These are phyloP conservation scores for Leptosomus discolor DNA, from an alignment of 2,113 vertebrate species.

Conservation along the genomic window DNA sequence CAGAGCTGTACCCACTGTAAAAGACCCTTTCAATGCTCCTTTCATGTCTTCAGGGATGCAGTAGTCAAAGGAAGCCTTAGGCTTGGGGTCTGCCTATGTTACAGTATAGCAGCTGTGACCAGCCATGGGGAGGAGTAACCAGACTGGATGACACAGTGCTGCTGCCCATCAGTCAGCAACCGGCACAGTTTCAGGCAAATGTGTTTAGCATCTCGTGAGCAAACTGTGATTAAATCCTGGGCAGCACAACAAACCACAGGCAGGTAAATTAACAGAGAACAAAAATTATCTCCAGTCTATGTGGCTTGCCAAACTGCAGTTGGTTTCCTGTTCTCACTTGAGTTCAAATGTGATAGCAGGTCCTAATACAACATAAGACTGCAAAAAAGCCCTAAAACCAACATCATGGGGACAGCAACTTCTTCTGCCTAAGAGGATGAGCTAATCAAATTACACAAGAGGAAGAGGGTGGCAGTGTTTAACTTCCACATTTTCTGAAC, in stretches of 20 bases:
- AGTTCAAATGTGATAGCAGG: not conserved
- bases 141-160: not conserved
- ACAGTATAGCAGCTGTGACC: not conserved
- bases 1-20: not conserved
- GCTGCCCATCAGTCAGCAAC: not conserved
- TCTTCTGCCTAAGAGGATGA: not conserved
- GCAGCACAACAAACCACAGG: not conserved
- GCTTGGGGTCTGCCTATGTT: not conserved
- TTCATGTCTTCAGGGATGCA: not conserved
- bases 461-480: not conserved
- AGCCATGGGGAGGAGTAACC: not conserved
- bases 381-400: not conserved
- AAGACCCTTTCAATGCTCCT: not conserved
- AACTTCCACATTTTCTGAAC: not conserved
- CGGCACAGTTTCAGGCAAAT: not conserved
- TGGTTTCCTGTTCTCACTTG: not conserved
- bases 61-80: not conserved
- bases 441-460: not conserved
- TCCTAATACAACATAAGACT: not conserved
- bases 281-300: not conserved
- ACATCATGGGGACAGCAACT: fast-evolving
- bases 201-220: not conserved
- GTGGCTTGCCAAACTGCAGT: not conserved
- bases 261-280: not conserved
- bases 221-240: not conserved